Base-by-base conservation (phyloP, 1,140 invertebrate species). In the Pygmarrhopalites habei region DNA sequence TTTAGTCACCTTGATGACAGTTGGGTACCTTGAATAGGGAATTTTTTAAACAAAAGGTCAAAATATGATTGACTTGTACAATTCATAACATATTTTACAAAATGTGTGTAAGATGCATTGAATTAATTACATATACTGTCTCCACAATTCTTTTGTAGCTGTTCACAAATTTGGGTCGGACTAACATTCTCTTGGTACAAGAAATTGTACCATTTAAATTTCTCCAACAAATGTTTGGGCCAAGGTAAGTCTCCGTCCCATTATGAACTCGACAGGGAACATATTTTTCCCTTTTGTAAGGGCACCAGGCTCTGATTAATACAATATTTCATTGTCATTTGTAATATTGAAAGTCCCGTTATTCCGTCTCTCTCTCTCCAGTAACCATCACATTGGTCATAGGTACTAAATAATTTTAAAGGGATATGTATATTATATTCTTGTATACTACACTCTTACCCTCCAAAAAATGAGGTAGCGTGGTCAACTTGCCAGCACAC, bases 161-260 rank as follows among this genome's bases (percentile, higher is more conserved):
- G 15, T 53, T 68, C 5, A 57, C 35, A 53, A 61, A 65, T 26
- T 58, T 64, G 7, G 66, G 62, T n/a, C 62, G 29, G 29, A 55
- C 39, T 17, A 61, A 21, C 26, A 65, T 43, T 35, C 59, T 55
- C 30, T 68, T 68, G 17, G 62, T 58, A 26, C 66, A 68, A 3
- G 53, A 23, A 32, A 58, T 52, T 4, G 61, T 55, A 1, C 66
- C 66, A 29, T 68, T 68, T 25, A 32, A 12, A 32, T 19, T 65
- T 25, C 32, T 62, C 66, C 66, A 68, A 23, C 66, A 68, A 26
- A 68, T 46, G 35, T 64, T 62, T 21, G 66, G 56, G 17, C 62
- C 66, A 17, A 61, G 60, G 44, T 68, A 68, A 0, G 52, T 14
- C 32, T 68, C 66, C 17, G 62, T 62, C 1, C 66, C 66, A 47